Conservation (phyloP, 35 echinoderm and acorn worm genomes). For the Patiria miniata region DNA sequence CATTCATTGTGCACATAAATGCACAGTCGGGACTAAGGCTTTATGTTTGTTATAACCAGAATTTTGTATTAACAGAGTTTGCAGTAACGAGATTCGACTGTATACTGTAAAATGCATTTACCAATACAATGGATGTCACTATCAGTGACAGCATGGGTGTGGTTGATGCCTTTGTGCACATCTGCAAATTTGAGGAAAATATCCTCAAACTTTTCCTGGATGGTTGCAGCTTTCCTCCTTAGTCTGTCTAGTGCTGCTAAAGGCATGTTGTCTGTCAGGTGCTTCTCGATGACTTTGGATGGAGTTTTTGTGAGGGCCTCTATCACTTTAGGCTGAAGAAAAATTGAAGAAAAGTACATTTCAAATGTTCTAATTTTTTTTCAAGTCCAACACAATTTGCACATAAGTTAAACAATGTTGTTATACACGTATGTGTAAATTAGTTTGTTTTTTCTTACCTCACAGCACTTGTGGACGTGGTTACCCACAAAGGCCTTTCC, state of each 20-base stretch:
- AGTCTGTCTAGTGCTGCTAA: background rate
- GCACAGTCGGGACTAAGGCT: too few species aligned
- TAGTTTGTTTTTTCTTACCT: background rate
- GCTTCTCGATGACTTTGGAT: background rate
- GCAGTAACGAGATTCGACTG: too few species aligned
- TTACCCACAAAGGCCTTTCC: conserved; percentile 12
- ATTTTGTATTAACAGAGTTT: too few species aligned
- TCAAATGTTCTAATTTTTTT: background rate
- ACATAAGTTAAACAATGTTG: background rate
- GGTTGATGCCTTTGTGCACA: conserved; percentile 21
- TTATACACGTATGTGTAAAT: background rate
- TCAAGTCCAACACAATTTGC: background rate
- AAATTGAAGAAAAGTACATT: too few species aligned
- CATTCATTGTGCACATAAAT: too few species aligned
- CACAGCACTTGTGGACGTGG: too few species aligned
- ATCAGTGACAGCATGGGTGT: background rate
- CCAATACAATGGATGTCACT: conserved; percentile 1
- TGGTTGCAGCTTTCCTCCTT: background rate
- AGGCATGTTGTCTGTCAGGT: background rate
- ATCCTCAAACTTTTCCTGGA: background rate
- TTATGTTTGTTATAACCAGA: too few species aligned
- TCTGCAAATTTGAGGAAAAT: too few species aligned
- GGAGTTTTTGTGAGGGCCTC: background rate
- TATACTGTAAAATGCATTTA: background rate
- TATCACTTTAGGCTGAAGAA: background rate